A percentile compares a stretch with the other conserved stretches of the same genome.
Evolutionary conservation across 2,888 invertebrate species (phyloP).

Genomic region (Erebia aethiops): DNA sequence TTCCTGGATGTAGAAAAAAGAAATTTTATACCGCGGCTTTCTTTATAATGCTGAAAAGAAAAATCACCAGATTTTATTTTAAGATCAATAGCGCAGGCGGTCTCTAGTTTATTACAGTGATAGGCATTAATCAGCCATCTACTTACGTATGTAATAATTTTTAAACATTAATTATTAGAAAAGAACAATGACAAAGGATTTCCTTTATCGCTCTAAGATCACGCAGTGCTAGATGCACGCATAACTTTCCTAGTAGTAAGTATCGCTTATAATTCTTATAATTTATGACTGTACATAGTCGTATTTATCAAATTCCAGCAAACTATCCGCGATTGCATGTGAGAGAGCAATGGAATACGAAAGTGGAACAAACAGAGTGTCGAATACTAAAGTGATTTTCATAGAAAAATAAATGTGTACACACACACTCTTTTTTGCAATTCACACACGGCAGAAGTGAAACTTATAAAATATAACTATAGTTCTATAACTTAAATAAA

Average conservation of each 20-base stretch:
- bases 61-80: no score
- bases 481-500: no score
- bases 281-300: constrained; percentile 11
- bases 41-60: no score
- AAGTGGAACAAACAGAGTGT: constrained; percentile 15
- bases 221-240: constrained; percentile 21
- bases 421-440: no score
- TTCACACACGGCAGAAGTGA: no score
- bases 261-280: constrained; percentile 12
- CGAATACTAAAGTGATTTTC: constrained; percentile 1
- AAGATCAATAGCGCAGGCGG: no score
- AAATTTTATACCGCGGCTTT: no score
- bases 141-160: not conserved
- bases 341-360: constrained; percentile 26
- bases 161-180: constrained; percentile 11
- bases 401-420: no score
- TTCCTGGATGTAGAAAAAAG: no score
- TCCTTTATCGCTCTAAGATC: constrained; percentile 28
- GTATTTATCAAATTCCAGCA: constrained; percentile 25
- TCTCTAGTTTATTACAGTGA: no score
- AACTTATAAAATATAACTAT: no score
- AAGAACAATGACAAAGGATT: constrained; percentile 24
- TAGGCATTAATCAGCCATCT: no score
- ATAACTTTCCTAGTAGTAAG: constrained; percentile 18
- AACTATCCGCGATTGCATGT: constrained; percentile 18